Percentiles rank a stretch among this genome's conserved stretches.
Evolutionary conservation across 2,888 invertebrate species (phyloP).

Genomic region (Linyphia triangularis): DNA sequence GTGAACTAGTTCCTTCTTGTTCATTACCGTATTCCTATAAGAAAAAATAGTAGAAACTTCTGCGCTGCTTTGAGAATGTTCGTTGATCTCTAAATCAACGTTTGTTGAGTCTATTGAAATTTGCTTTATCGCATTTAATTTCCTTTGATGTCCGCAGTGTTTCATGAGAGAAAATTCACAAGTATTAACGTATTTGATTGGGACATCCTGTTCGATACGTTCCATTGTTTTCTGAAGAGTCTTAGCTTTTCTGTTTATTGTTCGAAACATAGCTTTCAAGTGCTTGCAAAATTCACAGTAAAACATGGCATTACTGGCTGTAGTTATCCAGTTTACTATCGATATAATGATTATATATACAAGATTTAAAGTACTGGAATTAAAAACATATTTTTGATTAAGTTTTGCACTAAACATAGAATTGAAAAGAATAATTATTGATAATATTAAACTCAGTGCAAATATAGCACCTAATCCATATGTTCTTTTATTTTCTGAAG

Average conservation of each 20-base stretch:
- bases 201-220: not conserved
- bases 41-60: not conserved
- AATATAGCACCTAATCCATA: conserved; percentile 3
- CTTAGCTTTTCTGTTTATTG: conserved; percentile 26
- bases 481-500: conserved; percentile 5
- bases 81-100: not conserved
- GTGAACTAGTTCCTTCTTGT: not conserved
- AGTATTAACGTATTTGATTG: too few species aligned
- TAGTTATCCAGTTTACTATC: conserved; percentile 33
- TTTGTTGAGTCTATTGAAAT: not conserved
- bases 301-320: conserved; percentile 34
- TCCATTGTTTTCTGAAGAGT: conserved; percentile 19
- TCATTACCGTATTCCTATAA: not conserved
- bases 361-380: not conserved
- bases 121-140: not conserved
- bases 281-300: conserved; percentile 62
- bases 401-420: not conserved
- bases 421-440: not conserved
- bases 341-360: conserved; percentile 34
- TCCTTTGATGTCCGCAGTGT: not conserved
- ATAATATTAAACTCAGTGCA: not conserved
- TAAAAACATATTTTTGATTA: not conserved
- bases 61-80: not conserved
- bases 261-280: conserved; percentile 52
- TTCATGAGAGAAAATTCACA: not conserved